Base-by-base conservation (phyloP, 2,113 vertebrate species). In the Oceanodroma tethys region DNA sequence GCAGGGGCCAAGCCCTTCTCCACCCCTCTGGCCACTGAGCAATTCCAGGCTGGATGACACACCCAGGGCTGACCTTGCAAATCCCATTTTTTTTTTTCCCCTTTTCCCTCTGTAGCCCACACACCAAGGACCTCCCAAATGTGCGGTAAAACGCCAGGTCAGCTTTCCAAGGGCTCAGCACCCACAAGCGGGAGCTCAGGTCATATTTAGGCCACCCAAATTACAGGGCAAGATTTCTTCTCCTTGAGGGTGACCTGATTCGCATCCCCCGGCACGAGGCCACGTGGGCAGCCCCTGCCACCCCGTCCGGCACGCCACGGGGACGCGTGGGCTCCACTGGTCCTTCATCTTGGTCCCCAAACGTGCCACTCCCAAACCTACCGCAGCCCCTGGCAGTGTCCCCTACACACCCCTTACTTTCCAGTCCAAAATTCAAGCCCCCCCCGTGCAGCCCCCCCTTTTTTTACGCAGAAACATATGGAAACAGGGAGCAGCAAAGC, bases 121-220 rank as follows among this genome's bases (percentile, higher is more conserved):
- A 95, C 93, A 97, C 82, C 11, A 6, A 81, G 86, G 91, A 96
- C 96, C 96, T 97, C 97, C 96, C 97, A 97, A 34, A 79, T 3
- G 3, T 14, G 1, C 3, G 6, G 34, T 10, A 45, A 86, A 96
- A 86, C 1, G 5, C 71, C 5, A 1, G 74, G 68, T 79, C 94
- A 87, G 93, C 88, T 68, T 89, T 75, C 71, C 83, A 52, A 79
- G 72, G 70, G 72, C 83, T 94, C 88, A 65, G 95, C 88, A 86
- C 88, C 90, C 91, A 95, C 94, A 86, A 8, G 47, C 15, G 1
- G 59, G 52, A 93, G 86, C 56, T 81, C 73, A 68, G 91, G 88
- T 84, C 91, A 7, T 91, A 95, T 72, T 95, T 89, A 96, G 86
- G 91, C 83, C 81, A 72, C 56, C 12, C 70, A 95, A 97, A 97